Evolutionary conservation across 92 coral and sea anemone genomes (phyloP).

Genomic region (Palythoa caribaeorum): DNA sequence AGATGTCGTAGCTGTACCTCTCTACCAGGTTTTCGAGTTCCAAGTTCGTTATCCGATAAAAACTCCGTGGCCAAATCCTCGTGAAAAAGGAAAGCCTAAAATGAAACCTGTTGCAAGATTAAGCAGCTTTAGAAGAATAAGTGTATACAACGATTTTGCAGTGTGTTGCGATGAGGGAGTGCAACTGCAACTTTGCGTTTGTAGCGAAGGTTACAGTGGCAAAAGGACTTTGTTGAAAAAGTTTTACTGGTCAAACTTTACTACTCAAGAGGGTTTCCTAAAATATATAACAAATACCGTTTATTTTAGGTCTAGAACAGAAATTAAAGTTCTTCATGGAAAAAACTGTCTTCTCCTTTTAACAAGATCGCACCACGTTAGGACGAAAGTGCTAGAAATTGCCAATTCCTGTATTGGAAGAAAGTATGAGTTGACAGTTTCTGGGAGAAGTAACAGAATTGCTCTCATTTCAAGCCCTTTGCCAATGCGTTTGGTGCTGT

Average conservation of each 20-base stretch:
- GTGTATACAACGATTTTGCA: slow-evolving; percentile 82
- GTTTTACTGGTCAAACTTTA: slow-evolving; percentile 67
- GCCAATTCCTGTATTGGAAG: slow-evolving; percentile 77
- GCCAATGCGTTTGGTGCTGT: slow-evolving; percentile 60
- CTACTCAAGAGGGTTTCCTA: slow-evolving; percentile 59
- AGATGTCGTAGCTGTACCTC: slow-evolving; percentile 57
- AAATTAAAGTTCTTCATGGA: slow-evolving; percentile 75
- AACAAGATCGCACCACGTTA: slow-evolving; percentile 70
- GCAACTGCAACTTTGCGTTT: slow-evolving; percentile 77
- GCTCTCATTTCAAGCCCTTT: slow-evolving; percentile 66
- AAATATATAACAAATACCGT: slow-evolving; percentile 59
- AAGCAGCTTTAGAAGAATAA: slow-evolving; percentile 73
- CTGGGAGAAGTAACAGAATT: slow-evolving; percentile 76
- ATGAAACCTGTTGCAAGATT: slow-evolving; percentile 52
- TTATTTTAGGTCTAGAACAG: slow-evolving; percentile 73
- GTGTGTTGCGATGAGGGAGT: slow-evolving; percentile 84
- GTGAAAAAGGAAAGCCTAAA: slow-evolving; percentile 9
- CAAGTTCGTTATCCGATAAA: slow-evolving; percentile 55
- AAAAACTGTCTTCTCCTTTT: slow-evolving; percentile 74
- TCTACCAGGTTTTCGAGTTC: slow-evolving; percentile 57
- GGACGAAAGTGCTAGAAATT: slow-evolving; percentile 68
- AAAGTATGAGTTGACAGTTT: slow-evolving; percentile 68
- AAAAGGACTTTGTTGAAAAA: slow-evolving; percentile 32
- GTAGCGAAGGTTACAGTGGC: slow-evolving; percentile 52
- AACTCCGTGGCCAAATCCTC: slow-evolving; percentile 49